These are phyloP conservation scores for Phrynocephalus forsythii DNA, from an alignment of 2,797 vertebrate species.

Conservation along the genomic window DNA sequence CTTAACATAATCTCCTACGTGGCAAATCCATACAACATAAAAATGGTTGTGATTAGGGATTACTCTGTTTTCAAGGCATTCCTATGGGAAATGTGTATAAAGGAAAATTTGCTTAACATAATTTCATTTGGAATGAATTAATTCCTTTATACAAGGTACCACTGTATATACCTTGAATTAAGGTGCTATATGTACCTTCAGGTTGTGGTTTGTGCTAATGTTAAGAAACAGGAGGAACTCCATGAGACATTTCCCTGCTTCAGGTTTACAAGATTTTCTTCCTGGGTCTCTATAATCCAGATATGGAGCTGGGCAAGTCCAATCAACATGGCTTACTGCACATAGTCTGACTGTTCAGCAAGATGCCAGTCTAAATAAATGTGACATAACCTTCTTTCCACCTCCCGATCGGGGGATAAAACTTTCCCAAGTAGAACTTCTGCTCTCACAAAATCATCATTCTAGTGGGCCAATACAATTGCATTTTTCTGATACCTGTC, in stretches of 20 bases:
- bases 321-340: neutral
- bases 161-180: too few relatives aligned
- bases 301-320: neutral
- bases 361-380: neutral
- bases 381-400: neutral
- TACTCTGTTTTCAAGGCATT: too few relatives aligned
- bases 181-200: neutral
- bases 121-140: too few relatives aligned
- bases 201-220: neutral
- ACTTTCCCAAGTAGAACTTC: neutral
- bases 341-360: neutral
- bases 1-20: too few relatives aligned
- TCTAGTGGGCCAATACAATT: slow-evolving; percentile 10
- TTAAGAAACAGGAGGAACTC: neutral
- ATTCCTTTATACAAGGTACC: too few relatives aligned
- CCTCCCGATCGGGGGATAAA: neutral
- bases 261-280: neutral
- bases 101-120: too few relatives aligned
- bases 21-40: too few relatives aligned
- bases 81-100: too few relatives aligned
- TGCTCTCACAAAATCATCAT: neutral
- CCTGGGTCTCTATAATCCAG: neutral
- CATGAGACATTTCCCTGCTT: neutral
- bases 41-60: too few relatives aligned
- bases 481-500: slow-evolving; percentile 13